A percentile compares a stretch with the other conserved stretches of the same genome.
Conservation (phyloP, 2,797 vertebrate species). For the Serranus cabrilla region DNA sequence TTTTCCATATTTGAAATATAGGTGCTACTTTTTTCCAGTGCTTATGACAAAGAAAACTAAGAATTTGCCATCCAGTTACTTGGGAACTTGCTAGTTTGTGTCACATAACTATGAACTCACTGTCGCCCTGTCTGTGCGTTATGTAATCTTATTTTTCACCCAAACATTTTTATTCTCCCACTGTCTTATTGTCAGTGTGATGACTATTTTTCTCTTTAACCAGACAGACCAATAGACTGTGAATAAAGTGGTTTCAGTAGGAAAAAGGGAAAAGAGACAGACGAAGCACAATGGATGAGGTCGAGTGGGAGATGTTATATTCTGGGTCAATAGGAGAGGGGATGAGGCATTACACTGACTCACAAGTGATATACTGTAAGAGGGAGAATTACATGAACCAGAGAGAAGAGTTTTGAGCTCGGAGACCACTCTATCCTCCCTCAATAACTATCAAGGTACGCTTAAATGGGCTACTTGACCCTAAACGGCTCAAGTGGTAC, state of each 20-base stretch:
- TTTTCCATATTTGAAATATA: too few species aligned
- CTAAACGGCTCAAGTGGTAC: slow-evolving; percentile 42
- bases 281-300: slow-evolving; percentile 10
- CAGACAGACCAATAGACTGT: neutral
- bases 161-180: neutral
- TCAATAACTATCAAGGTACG: slow-evolving; percentile 61
- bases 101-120: neutral
- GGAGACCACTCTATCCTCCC: slow-evolving; percentile 61
- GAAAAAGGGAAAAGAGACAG: slow-evolving; percentile 14
- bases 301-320: slow-evolving; percentile 44
- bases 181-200: neutral
- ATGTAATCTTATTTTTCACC: neutral
- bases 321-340: slow-evolving; percentile 41
- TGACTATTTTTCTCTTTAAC: neutral
- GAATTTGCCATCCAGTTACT: too few species aligned
- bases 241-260: neutral
- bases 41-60: too few species aligned
- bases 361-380: slow-evolving; percentile 51
- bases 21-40: too few species aligned
- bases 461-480: slow-evolving; percentile 49
- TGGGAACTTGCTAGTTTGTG: neutral
- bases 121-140: neutral
- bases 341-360: slow-evolving; percentile 31
- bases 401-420: slow-evolving; percentile 47
- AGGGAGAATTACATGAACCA: slow-evolving; percentile 52